These are phyloP conservation scores for Hoplostethus mediterraneus DNA, from an alignment of 2,797 vertebrate genomes.

Conservation along the genomic window DNA sequence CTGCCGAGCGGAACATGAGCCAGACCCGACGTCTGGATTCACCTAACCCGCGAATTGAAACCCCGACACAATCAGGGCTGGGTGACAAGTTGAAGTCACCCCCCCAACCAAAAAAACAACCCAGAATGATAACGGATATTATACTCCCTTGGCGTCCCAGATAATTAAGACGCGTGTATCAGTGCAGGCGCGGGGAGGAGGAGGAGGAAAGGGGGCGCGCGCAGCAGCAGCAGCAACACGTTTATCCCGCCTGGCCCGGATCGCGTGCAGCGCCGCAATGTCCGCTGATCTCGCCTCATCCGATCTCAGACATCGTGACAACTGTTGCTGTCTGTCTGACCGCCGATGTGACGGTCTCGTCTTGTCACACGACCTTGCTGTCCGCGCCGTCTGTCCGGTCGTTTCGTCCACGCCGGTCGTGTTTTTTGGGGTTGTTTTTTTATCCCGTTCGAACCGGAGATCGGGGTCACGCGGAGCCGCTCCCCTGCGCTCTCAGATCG, in stretches of 20 bases:
- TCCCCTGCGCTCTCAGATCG: conserved; percentile 71
- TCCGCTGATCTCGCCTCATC: conserved; percentile 67
- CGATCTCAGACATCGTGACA: conserved; percentile 79
- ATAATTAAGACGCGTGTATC: conserved; percentile 49
- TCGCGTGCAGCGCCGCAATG: conserved; percentile 68
- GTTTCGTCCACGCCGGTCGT: no score
- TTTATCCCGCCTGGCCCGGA: conserved; percentile 41
- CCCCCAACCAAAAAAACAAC: neutral
- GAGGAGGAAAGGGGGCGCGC: no score
- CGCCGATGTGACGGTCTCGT: conserved; percentile 47
- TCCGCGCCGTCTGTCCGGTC: conserved; percentile 29
- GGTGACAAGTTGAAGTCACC: conserved; percentile 31
- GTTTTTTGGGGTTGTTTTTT: no score
- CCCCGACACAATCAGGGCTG: conserved; percentile 24
- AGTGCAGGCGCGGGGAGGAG: conserved; percentile 44
- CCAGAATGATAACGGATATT: conserved; percentile 50
- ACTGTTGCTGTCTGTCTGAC: conserved; percentile 79
- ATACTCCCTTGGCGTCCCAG: conserved; percentile 50
- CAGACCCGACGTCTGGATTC: conserved; percentile 70
- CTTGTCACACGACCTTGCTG: conserved; percentile 43
- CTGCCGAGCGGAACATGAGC: conserved; percentile 81
- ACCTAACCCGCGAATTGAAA: conserved; percentile 59
- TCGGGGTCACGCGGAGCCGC: conserved; percentile 78
- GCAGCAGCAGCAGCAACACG: conserved; percentile 43
- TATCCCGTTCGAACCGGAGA: conserved; percentile 43